Conservation (phyloP, 2,113 vertebrate genomes). For the Pardalotus punctatus region DNA sequence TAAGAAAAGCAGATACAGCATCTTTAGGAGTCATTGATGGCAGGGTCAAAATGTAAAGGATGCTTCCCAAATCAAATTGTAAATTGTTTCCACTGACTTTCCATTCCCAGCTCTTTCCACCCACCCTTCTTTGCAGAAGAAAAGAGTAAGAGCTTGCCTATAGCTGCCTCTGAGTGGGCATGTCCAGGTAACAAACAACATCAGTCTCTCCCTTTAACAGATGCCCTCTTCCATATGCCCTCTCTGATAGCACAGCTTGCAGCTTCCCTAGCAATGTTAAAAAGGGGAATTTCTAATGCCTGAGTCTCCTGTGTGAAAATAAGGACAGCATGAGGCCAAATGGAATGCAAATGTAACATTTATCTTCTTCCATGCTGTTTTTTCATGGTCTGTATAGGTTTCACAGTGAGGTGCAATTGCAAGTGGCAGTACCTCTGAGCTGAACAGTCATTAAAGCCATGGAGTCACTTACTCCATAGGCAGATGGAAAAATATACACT, state of each 20-base stretch:
- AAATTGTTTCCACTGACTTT: not conserved
- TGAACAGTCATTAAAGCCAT: not conserved
- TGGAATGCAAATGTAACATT: not conserved
- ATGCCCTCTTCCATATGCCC: not conserved
- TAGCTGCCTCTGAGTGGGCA: not conserved
- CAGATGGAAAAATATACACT: not conserved
- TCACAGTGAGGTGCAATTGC: not conserved
- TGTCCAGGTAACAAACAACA: not conserved
- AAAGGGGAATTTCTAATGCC: not conserved
- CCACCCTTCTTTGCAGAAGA: not conserved
- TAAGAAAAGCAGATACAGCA: conserved; percentile 33
- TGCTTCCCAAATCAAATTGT: not conserved
- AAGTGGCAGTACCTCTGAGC: not conserved
- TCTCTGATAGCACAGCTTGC: not conserved
- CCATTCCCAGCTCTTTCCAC: not conserved
- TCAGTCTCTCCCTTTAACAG: not conserved
- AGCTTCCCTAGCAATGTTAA: not conserved
- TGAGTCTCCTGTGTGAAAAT: not conserved
- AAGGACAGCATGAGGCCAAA: not conserved
- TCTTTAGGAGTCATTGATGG: not conserved
- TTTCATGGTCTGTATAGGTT: not conserved
- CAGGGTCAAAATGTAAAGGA: not conserved
- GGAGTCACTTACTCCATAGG: not conserved
- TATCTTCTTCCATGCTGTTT: not conserved
- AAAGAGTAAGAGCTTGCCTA: not conserved